Conservation (phyloP, 2,113 vertebrate genomes). For the Ctenomys sociabilis region DNA sequence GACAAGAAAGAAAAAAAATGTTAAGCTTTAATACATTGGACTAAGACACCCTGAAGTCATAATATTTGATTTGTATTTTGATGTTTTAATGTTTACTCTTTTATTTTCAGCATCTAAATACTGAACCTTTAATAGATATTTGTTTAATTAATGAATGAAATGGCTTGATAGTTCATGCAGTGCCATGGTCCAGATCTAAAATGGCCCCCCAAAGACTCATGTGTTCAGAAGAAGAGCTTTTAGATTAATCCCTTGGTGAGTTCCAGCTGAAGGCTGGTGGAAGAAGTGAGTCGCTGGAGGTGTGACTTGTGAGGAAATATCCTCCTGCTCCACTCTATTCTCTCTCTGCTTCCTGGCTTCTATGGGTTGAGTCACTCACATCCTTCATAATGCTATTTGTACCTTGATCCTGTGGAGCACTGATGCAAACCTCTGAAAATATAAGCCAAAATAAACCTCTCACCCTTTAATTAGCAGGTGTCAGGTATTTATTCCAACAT, state of each 20-base stretch:
- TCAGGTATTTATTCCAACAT: not conserved
- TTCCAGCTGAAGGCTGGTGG: not conserved
- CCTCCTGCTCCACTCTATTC: not conserved
- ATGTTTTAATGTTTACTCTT: not conserved
- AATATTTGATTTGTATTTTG: not conserved
- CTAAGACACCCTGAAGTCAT: not conserved
- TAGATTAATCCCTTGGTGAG: not conserved
- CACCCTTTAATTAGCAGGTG: not conserved
- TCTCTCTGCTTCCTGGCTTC: not conserved
- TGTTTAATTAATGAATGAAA: not conserved
- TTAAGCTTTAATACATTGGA: not conserved
- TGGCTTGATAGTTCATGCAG: not conserved
- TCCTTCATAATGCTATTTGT: not conserved
- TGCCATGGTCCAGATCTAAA: not conserved
- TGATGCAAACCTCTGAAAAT: not conserved
- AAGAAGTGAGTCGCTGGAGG: not conserved
- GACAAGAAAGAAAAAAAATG: rapidly evolving
- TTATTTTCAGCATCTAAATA: not conserved
- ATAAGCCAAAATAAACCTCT: not conserved
- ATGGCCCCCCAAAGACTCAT: not conserved
- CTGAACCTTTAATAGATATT: not conserved
- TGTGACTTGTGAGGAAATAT: not conserved
- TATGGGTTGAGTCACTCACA: not conserved
- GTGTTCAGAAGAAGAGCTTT: not conserved
- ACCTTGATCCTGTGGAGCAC: not conserved